Percentiles rank a stretch among this genome's conserved stretches.
phyloP scores from a whole-genome alignment of 2,888 invertebrate species.

The Dorcus parallelipipedus region DNA sequence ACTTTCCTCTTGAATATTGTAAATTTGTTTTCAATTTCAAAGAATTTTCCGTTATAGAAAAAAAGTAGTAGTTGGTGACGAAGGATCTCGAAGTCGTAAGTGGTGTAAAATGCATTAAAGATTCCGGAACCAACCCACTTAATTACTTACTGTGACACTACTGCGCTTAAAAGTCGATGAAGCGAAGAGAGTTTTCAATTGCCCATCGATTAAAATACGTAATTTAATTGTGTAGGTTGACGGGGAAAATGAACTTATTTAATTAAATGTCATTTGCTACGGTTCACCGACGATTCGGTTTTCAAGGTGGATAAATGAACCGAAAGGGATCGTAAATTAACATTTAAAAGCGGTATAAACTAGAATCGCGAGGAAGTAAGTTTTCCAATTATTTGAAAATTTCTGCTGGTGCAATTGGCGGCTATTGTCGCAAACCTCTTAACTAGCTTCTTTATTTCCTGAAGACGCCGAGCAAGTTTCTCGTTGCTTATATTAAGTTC shows the following conservation, averaged over 20 bases:
- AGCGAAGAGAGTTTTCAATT: too few species aligned
- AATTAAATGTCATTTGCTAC: constrained; percentile 1
- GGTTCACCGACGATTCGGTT: neutral
- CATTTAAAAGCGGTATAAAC: neutral
- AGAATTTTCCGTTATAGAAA: too few species aligned
- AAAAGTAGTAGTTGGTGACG: too few species aligned
- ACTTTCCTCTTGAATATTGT: too few species aligned
- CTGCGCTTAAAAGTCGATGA: too few species aligned
- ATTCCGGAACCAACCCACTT: too few species aligned
- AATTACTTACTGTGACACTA: too few species aligned
- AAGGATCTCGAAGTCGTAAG: too few species aligned
- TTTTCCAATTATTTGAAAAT: neutral
- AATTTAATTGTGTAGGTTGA: neutral
- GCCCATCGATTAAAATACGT: too few species aligned
- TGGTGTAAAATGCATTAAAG: too few species aligned
- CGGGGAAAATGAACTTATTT: neutral
- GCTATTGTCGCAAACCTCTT: neutral
- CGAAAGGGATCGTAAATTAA: neutral
- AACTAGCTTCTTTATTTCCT: neutral
- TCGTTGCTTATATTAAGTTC: neutral
- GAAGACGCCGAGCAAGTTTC: too few species aligned
- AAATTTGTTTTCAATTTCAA: too few species aligned
- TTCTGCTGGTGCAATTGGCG: neutral
- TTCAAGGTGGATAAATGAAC: neutral
- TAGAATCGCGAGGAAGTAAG: neutral